A percentile compares a stretch with the other conserved stretches of the same genome.
Conservation (phyloP, 2,797 vertebrate species). For the Channallabes apus region DNA sequence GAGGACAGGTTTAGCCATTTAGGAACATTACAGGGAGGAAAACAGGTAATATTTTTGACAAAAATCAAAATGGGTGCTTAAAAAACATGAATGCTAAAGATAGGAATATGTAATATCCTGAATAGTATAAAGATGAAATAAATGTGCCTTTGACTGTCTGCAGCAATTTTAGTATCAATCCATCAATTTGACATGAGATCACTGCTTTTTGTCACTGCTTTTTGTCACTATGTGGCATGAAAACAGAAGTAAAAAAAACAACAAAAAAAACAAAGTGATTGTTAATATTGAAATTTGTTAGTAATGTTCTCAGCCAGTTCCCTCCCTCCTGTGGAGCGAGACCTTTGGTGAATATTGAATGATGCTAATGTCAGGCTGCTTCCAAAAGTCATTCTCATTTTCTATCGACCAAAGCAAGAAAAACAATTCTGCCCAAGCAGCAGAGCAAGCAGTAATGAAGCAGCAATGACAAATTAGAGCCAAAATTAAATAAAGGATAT, state of each 20-base stretch:
- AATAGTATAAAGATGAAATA: constrained; percentile 8
- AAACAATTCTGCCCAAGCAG: constrained; percentile 55
- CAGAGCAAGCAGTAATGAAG: constrained; percentile 58
- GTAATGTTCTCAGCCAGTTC: constrained; percentile 57
- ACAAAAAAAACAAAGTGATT: constrained; percentile 26
- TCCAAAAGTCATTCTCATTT: constrained; percentile 61
- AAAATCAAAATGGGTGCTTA: background rate
- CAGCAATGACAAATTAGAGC: constrained; percentile 58
- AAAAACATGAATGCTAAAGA: background rate
- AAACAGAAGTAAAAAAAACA: constrained; percentile 16
- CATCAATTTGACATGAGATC: constrained; percentile 14
- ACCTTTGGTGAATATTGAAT: constrained; percentile 64
- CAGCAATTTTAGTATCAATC: constrained; percentile 12
- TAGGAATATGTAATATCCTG: background rate
- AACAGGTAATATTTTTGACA: background rate
- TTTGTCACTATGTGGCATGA: constrained; percentile 26
- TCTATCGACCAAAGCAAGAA: constrained; percentile 58
- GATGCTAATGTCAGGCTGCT: constrained; percentile 61
- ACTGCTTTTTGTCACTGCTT: background rate
- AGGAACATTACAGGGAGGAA: background rate
- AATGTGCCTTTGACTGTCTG: background rate
- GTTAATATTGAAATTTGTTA: constrained; percentile 55
- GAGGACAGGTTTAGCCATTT: background rate
- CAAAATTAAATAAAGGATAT: constrained; percentile 60
- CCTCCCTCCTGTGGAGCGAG: constrained; percentile 54